Base-by-base conservation (phyloP, 2,797 vertebrate species). In the Pipistrellus pygmaeus region DNA sequence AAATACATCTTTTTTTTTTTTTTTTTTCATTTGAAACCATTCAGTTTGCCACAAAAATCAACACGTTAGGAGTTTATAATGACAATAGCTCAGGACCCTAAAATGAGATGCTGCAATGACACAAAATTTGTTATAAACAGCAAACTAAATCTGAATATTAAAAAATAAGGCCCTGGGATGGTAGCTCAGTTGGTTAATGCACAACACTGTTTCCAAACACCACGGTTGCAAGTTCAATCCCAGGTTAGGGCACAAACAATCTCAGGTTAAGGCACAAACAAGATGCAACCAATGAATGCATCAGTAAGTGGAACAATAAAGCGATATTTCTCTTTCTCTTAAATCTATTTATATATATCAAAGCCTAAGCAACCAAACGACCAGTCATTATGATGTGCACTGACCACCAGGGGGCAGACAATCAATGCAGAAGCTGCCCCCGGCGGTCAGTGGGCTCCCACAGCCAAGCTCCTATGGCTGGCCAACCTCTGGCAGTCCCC, bases 111-210 rank as follows among this genome's bases (percentile, higher is more conserved):
- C 8, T 69, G 38, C 20, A 87, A 83, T 10, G 23, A 85, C 14
- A 90, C 21, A 57, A 87, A 68, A 77, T 27, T 44, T 80, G 15
- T 66, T 35, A 88, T 30, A 92, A 85, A 68, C 1, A 87, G 62
- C 6, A 8, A 90, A 91, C n/a, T 71, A 71, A 93, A 83, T 81
- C 57, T 62, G 87, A 96, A 88, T 41, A 64, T 23, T 72, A 53
- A 78, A 95, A 38, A 86, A 66, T 27, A 48, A 66, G 64, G 64
- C 64, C 64, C n/a, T 66, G 64, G 64, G n/a, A 62, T 25, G 60
- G 27, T 30, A 62, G 60, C 60, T 62, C 15, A n/a, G 30, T 20
- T 32, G n/a, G 17, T 32, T 35, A 66, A 8, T 32, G n/a, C n/a
- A 66, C n/a, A 66, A 64, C 60, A 62, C 27, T 64, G 62, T 66